Conservation (phyloP, 1,140 invertebrate genomes). For the Tetragonula clypearis region DNA sequence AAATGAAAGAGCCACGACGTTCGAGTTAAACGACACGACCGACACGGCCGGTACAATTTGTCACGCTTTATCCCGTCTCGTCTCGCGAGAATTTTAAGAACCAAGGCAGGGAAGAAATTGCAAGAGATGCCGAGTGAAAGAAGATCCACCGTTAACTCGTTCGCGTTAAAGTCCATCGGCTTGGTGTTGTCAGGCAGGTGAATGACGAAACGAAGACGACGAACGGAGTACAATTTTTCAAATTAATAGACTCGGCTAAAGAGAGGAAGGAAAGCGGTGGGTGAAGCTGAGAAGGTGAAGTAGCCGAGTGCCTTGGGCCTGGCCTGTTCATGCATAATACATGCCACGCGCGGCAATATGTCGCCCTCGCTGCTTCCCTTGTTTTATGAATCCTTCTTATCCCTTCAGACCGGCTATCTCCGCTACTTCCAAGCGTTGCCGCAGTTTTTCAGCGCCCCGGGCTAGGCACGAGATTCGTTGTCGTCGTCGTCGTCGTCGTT, state of each 20-base stretch:
- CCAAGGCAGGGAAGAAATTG: slow-evolving; percentile 3
- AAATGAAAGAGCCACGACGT: slow-evolving; percentile 21
- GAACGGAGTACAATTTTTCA: slow-evolving; percentile 70
- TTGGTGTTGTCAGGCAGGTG: neutral
- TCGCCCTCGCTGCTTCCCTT: slow-evolving; percentile 69
- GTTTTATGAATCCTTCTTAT: slow-evolving; percentile 70
- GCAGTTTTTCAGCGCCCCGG: slow-evolving; percentile 37
- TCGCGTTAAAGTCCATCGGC: slow-evolving; percentile 11
- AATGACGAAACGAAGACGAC: neutral
- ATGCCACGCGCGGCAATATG: slow-evolving; percentile 78
- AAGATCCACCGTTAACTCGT: neutral
- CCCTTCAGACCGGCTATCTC: slow-evolving; percentile 53
- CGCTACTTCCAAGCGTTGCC: slow-evolving; percentile 37
- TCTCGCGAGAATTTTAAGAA: neutral
- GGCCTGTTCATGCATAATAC: slow-evolving; percentile 77
- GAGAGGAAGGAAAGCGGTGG: slow-evolving; percentile 15
- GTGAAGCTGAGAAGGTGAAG: neutral
- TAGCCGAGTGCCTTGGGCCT: slow-evolving; percentile 8
- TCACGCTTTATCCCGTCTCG: slow-evolving; percentile 2
- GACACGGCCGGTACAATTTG: slow-evolving; percentile 6
- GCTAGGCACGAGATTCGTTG: slow-evolving; percentile 36
- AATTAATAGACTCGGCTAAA: slow-evolving; percentile 75
- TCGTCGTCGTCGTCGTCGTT: neutral
- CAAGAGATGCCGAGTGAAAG: neutral
- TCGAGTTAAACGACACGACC: slow-evolving; percentile 7